phyloP scores from a whole-genome alignment of 2,113 vertebrate genomes.

The Argyrosomus japonicus region DNA sequence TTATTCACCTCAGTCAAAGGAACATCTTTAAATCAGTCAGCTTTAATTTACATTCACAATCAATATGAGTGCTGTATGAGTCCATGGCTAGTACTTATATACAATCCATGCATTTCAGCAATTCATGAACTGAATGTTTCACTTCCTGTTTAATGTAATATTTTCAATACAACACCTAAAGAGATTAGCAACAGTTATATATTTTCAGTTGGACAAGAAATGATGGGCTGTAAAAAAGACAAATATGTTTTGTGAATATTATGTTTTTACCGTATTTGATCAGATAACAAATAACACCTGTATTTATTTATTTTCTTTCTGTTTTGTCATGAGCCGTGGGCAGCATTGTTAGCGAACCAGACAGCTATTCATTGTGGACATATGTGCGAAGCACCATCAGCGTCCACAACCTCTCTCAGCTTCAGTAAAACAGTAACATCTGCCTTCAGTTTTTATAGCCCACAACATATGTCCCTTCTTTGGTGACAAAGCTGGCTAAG shows the following conservation, averaged over 20 bases:
- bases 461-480: slow-evolving; percentile 78
- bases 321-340: slow-evolving; percentile 42
- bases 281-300: slow-evolving; percentile 47
- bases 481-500: slow-evolving; percentile 80
- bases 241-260: slow-evolving; percentile 18
- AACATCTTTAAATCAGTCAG: slow-evolving; percentile 50
- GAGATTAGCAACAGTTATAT: background rate
- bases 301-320: slow-evolving; percentile 10
- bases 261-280: slow-evolving; percentile 5
- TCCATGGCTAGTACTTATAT: background rate
- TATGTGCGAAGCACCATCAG: slow-evolving; percentile 75
- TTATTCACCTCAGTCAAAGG: slow-evolving; percentile 49
- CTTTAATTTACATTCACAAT: slow-evolving; percentile 37
- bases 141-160: background rate
- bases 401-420: slow-evolving; percentile 74
- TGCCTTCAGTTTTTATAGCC: slow-evolving; percentile 84
- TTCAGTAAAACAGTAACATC: slow-evolving; percentile 83
- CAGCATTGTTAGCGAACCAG: slow-evolving; percentile 64
- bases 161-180: background rate
- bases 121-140: background rate
- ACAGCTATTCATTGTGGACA: slow-evolving; percentile 76
- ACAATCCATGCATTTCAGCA: slow-evolving; percentile 14
- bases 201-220: background rate
- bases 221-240: background rate
- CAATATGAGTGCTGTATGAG: background rate